Base-by-base conservation (phyloP, 2,888 invertebrate genomes). In the Lasioglossum leucozonium region DNA sequence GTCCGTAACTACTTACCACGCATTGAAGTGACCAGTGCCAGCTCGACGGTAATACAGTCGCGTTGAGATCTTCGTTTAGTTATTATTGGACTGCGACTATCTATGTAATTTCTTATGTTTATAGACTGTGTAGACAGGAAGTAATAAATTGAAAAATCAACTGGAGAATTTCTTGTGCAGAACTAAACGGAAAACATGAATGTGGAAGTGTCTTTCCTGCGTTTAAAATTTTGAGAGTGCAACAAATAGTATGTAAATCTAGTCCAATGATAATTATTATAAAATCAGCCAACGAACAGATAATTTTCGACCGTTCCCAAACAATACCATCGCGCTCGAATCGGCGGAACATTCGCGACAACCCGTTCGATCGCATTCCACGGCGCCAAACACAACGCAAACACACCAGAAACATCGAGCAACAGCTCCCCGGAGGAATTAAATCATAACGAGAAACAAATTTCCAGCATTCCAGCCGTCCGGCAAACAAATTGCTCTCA, bases 391-490 rank as follows among this genome's bases (percentile, higher is more conserved):
- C 13, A 16, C 13, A 16, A 16, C 62, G 22, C 18, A 22, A 51
- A 18, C 47, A 18, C 18, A 22, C 18, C 18, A 26, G 26, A 13
- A 58, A 58, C 26, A 26, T 22, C 58, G 58, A 26, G 30, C 62
- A 62, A 30, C 62, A 16, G 30, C 26, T 30, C 62, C 6, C 26
- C 62, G 16, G 30, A 62, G 62, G 62, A 62, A 62, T 62, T 13
- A 62, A 62, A 62, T 62, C 44, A 18, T 72, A 62, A 62, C 62
- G 62, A 26, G 62, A 62, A 62, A 30, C 62, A 30, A 62, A 62
- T 62, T 30, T 30, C 62, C 62, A 30, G 30, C 62, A 62, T 62
- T 62, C 62, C 62, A 26, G 26, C 58, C 58, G 58, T 58, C 62
- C 34, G 22, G 40, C 8, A 37, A 67, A 67, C 5, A 67, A 40